Evolutionary conservation across 1,140 invertebrate genomes (phyloP).

Genomic region (Lepidostoma basale): DNA sequence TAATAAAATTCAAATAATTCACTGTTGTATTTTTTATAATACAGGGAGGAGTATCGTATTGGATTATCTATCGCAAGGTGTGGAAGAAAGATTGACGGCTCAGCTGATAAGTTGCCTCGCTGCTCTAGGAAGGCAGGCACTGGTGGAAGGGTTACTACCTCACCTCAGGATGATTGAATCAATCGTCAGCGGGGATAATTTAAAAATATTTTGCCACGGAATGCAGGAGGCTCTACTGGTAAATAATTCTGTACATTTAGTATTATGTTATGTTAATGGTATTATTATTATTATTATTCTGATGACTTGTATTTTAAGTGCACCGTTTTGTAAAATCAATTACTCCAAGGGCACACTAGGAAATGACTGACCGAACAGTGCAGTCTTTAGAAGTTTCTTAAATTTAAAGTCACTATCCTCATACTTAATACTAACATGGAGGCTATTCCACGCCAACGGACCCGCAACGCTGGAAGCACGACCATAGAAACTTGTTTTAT

Average conservation of each 20-base stretch:
- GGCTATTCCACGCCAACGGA: too few relatives aligned
- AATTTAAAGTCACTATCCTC: too few relatives aligned
- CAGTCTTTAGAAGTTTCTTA: neutral
- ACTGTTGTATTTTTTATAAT: too few relatives aligned
- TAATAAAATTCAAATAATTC: too few relatives aligned
- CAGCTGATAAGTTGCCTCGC: slow-evolving; percentile 58
- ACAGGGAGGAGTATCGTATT: slow-evolving; percentile 57
- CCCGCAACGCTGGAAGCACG: too few relatives aligned
- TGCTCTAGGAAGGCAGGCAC: slow-evolving; percentile 53
- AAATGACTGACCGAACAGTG: too few relatives aligned
- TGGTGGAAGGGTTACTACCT: slow-evolving; percentile 52
- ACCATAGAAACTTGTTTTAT: too few relatives aligned
- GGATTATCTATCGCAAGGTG: slow-evolving; percentile 57
- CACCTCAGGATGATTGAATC: slow-evolving; percentile 54
- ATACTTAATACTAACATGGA: too few relatives aligned
- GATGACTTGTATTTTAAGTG: too few relatives aligned
- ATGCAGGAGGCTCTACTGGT: slow-evolving; percentile 55
- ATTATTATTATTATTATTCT: too few relatives aligned
- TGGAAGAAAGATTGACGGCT: slow-evolving; percentile 54
- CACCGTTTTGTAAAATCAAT: too few relatives aligned
- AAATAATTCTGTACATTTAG: slow-evolving; percentile 43
- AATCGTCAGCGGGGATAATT: slow-evolving; percentile 47
- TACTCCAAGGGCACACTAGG: too few relatives aligned
- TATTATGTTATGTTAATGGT: neutral
- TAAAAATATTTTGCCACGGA: slow-evolving; percentile 45